phyloP scores from a whole-genome alignment of 2,797 vertebrate genomes.

The Sebastes minor region DNA sequence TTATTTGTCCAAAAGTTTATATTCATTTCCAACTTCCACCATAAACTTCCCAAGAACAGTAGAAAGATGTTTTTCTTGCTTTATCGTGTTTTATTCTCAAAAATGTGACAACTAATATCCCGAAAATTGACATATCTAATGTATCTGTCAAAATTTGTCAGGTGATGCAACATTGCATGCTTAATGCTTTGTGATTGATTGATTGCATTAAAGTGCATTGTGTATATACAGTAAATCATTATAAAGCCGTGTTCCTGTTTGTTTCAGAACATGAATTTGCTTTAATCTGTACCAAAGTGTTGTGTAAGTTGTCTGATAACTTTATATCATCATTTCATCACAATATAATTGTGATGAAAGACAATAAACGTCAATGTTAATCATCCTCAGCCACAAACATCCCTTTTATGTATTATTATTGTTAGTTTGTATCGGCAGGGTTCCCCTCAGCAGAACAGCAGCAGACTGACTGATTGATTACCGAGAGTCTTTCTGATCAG shows the following conservation, averaged over 20 bases:
- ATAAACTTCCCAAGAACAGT: neutral
- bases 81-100: neutral
- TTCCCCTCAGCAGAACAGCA: neutral
- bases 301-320: neutral
- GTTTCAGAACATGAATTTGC: no score
- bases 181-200: neutral
- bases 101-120: neutral
- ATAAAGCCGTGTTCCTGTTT: neutral
- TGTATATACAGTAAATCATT: neutral
- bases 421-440: neutral
- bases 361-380: neutral
- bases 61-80: neutral
- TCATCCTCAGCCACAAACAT: no score
- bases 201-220: no score
- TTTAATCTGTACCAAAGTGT: no score
- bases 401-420: neutral
- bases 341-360: neutral
- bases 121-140: neutral
- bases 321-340: neutral
- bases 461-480: conserved; percentile 51
- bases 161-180: neutral
- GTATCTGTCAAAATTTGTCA: neutral
- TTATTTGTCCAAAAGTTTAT: neutral
- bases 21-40: neutral
- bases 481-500: conserved; percentile 92